Base-by-base conservation (phyloP, 2,888 invertebrate genomes). In the Troilus luridus region DNA sequence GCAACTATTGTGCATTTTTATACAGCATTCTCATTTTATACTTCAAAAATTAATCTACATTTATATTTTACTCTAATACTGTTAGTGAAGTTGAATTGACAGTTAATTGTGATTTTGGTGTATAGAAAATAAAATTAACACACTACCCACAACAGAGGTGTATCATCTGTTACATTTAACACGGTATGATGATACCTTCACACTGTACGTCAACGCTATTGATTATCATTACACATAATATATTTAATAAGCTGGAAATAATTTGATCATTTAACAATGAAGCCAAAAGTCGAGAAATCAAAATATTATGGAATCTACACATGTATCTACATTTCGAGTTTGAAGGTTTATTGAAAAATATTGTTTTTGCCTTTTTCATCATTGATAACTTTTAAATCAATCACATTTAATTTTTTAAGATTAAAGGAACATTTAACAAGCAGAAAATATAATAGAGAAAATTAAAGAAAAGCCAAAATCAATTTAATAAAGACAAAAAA, bases 41-140 rank as follows among this genome's bases (percentile, higher is more conserved):
- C 72, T 77, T 77, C 72, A 77, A 77, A 41, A 72, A 77, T 77
- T 77, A 77, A 77, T 77, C 72, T 77, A 77, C 72, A 77, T 77
- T 41, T 19, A 41, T 77, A 41, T 41, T 41, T 27, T 12, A 77
- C 17, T 17, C 41, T 77, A 41, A 77, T 77, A 17, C 24, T 67
- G 24, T 67, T 24, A 67, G 0, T 24, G 24, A 67, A 67, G 24
- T 64, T 19, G 8, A 24, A 67, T 67, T 24, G 24, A 17, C 12
- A 24, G 24, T 5, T 17, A 14, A 41, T 19, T 41, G 27, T 3
- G 41, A 14, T 41, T 77, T 77, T 24, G 41, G 27, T 77, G 8
- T 77, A 8, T 19, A 17, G 41, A 41, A 41, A 72, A 72, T 67
- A 27, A 27, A 77, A 77, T 77, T 41, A 77, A 77, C 72, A 77